phyloP scores from a whole-genome alignment of 2,888 invertebrate species.

The Chironomus riparius region DNA sequence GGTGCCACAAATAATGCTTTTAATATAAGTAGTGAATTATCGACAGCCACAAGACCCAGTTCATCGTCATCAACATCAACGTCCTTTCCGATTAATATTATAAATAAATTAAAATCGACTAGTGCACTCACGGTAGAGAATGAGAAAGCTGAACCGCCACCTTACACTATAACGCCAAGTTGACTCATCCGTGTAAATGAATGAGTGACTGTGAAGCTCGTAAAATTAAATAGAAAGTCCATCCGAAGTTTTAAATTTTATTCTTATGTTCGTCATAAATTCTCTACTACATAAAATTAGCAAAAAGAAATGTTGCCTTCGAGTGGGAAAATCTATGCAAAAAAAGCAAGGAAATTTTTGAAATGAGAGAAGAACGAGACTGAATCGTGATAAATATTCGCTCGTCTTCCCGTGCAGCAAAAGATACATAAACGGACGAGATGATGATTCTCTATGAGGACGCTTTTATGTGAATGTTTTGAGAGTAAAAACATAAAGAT shows the following conservation, averaged over 20 bases:
- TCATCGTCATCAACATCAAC: not conserved
- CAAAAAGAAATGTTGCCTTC: not conserved
- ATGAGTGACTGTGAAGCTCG: not conserved
- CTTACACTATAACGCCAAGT: slow-evolving; percentile 9
- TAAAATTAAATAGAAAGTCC: slow-evolving; percentile 4
- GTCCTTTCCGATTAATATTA: slow-evolving; percentile 11
- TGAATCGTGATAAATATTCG: not conserved
- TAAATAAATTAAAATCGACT: slow-evolving; percentile 1
- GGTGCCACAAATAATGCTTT: slow-evolving; percentile 18
- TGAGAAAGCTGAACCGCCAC: slow-evolving; percentile 6
- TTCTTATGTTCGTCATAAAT: too few relatives aligned
- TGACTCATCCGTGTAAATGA: slow-evolving; percentile 6
- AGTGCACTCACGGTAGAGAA: not conserved
- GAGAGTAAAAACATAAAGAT: too few relatives aligned
- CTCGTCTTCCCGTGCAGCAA: not conserved
- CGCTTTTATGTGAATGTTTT: too few relatives aligned
- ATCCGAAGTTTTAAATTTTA: not conserved
- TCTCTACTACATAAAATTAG: too few relatives aligned
- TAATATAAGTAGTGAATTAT: slow-evolving; percentile 6
- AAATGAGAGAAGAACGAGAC: not conserved
- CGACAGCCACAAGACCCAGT: not conserved
- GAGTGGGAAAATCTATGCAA: not conserved
- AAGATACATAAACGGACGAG: too few relatives aligned
- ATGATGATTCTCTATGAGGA: too few relatives aligned
- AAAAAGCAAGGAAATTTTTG: not conserved